These are phyloP conservation scores for Plemyria rubiginata DNA, from an alignment of 2,888 invertebrate genomes.

Conservation along the genomic window DNA sequence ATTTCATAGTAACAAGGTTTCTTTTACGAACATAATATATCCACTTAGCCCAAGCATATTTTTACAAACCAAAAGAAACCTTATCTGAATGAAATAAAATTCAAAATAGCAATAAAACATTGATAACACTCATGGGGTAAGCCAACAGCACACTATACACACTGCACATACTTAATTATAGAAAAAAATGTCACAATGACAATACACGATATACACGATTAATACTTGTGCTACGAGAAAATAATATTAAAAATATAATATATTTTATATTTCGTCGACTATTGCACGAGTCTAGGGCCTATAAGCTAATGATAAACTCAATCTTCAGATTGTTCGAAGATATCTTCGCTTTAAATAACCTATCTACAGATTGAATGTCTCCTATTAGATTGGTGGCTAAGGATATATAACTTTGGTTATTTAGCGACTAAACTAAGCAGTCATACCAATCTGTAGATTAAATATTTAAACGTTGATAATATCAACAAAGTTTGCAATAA, in stretches of 20 bases:
- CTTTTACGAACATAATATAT: slow-evolving; percentile 17
- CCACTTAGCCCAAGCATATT: slow-evolving; percentile 11
- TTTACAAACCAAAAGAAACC: slow-evolving; percentile 18
- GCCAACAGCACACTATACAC: slow-evolving; percentile 29
- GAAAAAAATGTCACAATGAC: slow-evolving; percentile 25
- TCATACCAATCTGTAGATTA: background rate
- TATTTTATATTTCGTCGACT: slow-evolving; percentile 38
- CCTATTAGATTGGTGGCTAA: background rate
- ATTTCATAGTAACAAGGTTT: slow-evolving; percentile 24
- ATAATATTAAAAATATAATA: slow-evolving; percentile 43
- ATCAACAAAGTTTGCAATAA: background rate
- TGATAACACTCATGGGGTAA: slow-evolving; percentile 23
- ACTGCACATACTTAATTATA: slow-evolving; percentile 25
- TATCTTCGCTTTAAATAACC: slow-evolving; percentile 1
- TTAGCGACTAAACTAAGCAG: slow-evolving; percentile 1
- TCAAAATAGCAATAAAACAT: slow-evolving; percentile 21
- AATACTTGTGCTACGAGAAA: slow-evolving; percentile 39
- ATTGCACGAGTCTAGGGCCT: slow-evolving; percentile 44
- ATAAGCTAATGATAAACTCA: slow-evolving; percentile 20
- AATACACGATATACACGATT: slow-evolving; percentile 23
- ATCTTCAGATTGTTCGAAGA: slow-evolving; percentile 12
- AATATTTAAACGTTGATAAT: background rate
- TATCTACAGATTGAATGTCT: slow-evolving; percentile 1
- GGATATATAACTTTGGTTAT: background rate
- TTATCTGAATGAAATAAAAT: slow-evolving; percentile 7